Conservation (phyloP, 2,888 invertebrate species). For the Blastobasis lacticolella region DNA sequence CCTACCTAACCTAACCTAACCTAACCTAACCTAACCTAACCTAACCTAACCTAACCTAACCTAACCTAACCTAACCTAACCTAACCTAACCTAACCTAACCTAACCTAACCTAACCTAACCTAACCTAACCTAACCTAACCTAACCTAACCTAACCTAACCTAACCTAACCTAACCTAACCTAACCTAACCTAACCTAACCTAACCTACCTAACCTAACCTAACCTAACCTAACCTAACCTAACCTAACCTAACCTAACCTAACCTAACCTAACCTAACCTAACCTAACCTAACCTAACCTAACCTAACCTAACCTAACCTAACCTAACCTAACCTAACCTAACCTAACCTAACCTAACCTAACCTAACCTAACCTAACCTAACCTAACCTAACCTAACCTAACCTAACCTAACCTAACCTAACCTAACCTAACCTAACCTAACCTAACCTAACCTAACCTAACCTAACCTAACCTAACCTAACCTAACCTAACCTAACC, state of each 20-base stretch:
- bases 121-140: constrained; percentile 10
- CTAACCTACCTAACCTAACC: constrained; percentile 3
- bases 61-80: constrained; percentile 13
- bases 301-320: constrained; percentile 1
- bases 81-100: constrained; percentile 12
- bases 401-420: constrained; percentile 1
- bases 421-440: constrained; percentile 1
- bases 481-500: constrained; percentile 3
- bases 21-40: constrained; percentile 13
- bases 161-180: constrained; percentile 3
- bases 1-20: constrained; percentile 12
- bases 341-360: constrained; percentile 1
- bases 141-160: constrained; percentile 3
- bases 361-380: constrained; percentile 1
- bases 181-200: constrained; percentile 3
- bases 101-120: constrained; percentile 14
- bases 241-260: constrained; percentile 6
- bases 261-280: constrained; percentile 7
- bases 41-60: constrained; percentile 13
- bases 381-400: constrained; percentile 1
- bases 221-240: constrained; percentile 3
- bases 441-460: constrained; percentile 2
- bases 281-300: constrained; percentile 6
- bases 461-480: constrained; percentile 3
- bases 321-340: constrained; percentile 1